A percentile compares a stretch with the other conserved stretches of the same genome.
Conservation (phyloP, 1,140 invertebrate genomes). For the Bombyx mandarina region DNA sequence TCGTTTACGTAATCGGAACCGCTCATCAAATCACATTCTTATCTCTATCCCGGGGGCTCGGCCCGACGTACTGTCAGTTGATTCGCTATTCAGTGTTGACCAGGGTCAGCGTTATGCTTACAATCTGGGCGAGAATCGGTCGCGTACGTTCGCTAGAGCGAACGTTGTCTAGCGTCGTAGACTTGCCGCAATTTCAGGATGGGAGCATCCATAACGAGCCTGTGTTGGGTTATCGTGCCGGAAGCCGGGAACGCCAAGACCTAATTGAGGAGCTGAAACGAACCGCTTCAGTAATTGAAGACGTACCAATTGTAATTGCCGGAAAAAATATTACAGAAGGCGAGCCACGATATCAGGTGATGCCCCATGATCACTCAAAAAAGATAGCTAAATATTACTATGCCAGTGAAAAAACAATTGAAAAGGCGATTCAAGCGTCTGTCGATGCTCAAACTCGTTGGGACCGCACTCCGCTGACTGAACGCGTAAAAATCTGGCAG, state of each 20-base stretch:
- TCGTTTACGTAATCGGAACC: conserved; percentile 31
- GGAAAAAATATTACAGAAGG: conserved; percentile 87
- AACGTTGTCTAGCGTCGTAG: conserved; percentile 75
- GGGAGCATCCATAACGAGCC: conserved; percentile 87
- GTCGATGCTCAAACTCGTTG: conserved; percentile 85
- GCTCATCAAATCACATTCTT: not conserved
- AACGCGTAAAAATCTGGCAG: conserved; percentile 86
- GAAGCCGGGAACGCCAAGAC: conserved; percentile 84
- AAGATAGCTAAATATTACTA: conserved; percentile 94
- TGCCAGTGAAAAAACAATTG: conserved; percentile 85
- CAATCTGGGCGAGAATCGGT: conserved; percentile 26
- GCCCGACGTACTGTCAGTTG: not conserved
- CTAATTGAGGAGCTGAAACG: conserved; percentile 82
- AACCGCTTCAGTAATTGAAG: conserved; percentile 77
- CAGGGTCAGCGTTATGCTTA: conserved; percentile 28
- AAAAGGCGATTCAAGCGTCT: conserved; percentile 88
- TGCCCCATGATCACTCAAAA: conserved; percentile 90
- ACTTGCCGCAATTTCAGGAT: conserved; percentile 75
- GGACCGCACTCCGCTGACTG: conserved; percentile 85
- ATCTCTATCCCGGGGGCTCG: conserved; percentile 6
- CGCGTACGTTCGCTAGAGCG: conserved; percentile 50
- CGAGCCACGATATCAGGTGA: conserved; percentile 78
- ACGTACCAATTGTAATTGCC: conserved; percentile 94
- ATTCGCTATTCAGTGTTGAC: conserved; percentile 5
- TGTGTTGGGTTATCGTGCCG: conserved; percentile 83